phyloP scores from a whole-genome alignment of 2,113 vertebrate genomes.

The Rhagologus leucostigma region DNA sequence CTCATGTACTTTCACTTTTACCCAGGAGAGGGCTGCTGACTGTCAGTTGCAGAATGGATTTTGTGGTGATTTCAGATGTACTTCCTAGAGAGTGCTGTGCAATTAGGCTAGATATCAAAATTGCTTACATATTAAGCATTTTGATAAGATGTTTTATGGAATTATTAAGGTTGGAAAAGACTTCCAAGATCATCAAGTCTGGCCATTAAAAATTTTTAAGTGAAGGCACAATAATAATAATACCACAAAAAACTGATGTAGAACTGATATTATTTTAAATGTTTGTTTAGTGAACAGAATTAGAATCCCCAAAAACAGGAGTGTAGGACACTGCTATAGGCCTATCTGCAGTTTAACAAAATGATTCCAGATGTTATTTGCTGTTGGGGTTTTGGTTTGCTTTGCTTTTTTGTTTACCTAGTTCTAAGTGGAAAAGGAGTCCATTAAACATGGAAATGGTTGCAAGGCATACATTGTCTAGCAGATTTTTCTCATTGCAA shows the following conservation, averaged over 20 bases:
- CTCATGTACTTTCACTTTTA: not conserved
- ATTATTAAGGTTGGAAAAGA: not conserved
- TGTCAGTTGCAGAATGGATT: not conserved
- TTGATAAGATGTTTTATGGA: not conserved
- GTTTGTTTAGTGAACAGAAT: not conserved
- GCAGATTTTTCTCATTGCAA: not conserved
- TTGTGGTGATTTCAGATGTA: not conserved
- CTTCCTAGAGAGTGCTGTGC: not conserved
- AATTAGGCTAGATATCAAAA: not conserved
- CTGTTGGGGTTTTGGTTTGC: not conserved
- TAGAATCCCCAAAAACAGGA: not conserved
- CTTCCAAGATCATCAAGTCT: not conserved
- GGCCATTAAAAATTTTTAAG: not conserved
- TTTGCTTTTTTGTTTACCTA: not conserved
- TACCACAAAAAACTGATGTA: not conserved
- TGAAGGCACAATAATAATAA: not conserved
- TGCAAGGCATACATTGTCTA: not conserved
- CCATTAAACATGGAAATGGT: not conserved
- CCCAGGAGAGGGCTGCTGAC: not conserved
- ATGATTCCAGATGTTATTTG: not conserved
- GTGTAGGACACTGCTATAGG: not conserved
- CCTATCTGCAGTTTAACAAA: not conserved
- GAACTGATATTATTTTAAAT: not conserved
- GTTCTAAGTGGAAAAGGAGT: slow-evolving; percentile 5
- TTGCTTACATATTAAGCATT: not conserved